Evolutionary conservation across 1,140 invertebrate species (phyloP).

Genomic region (Spodoptera frugiperda): DNA sequence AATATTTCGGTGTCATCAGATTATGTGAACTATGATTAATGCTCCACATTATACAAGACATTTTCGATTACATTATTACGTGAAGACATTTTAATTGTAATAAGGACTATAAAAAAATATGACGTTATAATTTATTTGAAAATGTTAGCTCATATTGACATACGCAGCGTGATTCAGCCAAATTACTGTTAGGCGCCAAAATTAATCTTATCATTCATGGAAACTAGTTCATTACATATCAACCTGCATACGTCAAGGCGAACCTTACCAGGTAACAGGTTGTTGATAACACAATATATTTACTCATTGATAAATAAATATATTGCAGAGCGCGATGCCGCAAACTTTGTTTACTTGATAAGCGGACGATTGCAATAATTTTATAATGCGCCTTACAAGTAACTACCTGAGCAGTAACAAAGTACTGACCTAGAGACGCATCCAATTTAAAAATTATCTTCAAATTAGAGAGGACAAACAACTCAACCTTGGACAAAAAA

Average conservation of each 20-base stretch:
- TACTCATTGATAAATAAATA: slow-evolving; percentile 53
- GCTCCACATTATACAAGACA: background rate
- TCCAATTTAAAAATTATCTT: slow-evolving; percentile 44
- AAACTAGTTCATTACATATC: slow-evolving; percentile 67
- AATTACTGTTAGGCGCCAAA: slow-evolving; percentile 63
- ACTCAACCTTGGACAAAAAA: slow-evolving; percentile 27
- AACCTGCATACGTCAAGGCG: slow-evolving; percentile 54
- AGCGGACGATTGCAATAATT: slow-evolving; percentile 31
- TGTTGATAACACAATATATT: slow-evolving; percentile 49
- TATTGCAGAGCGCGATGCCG: slow-evolving; percentile 51
- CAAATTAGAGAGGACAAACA: slow-evolving; percentile 35
- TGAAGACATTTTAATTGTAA: background rate
- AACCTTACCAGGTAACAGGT: slow-evolving; percentile 52
- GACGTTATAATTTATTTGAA: too few species aligned
- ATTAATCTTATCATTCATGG: slow-evolving; percentile 66
- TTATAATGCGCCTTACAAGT: slow-evolving; percentile 3
- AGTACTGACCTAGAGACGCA: slow-evolving; percentile 21
- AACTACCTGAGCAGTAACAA: background rate
- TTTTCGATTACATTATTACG: background rate
- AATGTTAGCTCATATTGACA: slow-evolving; percentile 16
- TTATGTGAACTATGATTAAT: slow-evolving; percentile 28
- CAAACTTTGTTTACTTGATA: slow-evolving; percentile 57
- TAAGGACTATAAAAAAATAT: too few species aligned
- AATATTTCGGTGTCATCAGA: slow-evolving; percentile 4
- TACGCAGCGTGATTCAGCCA: slow-evolving; percentile 50